Evolutionary conservation across 2,113 vertebrate genomes (phyloP).

Genomic region (Gymnobelideus leadbeateri): DNA sequence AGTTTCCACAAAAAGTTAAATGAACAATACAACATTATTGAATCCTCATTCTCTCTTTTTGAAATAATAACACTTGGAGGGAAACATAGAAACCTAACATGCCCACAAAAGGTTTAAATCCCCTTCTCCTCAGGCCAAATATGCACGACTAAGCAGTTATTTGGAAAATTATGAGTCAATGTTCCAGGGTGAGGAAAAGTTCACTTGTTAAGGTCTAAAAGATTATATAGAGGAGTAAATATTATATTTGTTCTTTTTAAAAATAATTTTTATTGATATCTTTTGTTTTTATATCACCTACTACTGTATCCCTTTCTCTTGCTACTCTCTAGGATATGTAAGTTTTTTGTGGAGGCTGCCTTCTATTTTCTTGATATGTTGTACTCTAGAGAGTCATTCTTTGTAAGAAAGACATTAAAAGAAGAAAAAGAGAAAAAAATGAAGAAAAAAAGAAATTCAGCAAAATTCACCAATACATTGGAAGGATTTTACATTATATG

Average conservation of each 20-base stretch:
- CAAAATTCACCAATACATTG: neutral
- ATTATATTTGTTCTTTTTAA: neutral
- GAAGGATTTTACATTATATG: neutral
- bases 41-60: neutral
- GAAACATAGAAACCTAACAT: neutral
- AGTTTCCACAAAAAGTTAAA: neutral
- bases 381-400: neutral
- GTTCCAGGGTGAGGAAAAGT: neutral
- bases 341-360: neutral
- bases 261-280: neutral
- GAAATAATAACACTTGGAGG: neutral
- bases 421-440: neutral
- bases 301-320: neutral
- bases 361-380: neutral
- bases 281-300: neutral
- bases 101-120: neutral
- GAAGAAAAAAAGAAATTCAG: neutral
- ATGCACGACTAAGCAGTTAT: neutral
- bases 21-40: neutral
- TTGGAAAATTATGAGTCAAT: neutral
- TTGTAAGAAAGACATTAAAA: neutral
- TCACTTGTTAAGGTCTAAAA: neutral
- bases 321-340: neutral
- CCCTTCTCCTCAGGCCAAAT: neutral
- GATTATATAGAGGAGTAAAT: neutral